phyloP scores from a whole-genome alignment of 2,797 vertebrate species.

The Eulemur albifrons region DNA sequence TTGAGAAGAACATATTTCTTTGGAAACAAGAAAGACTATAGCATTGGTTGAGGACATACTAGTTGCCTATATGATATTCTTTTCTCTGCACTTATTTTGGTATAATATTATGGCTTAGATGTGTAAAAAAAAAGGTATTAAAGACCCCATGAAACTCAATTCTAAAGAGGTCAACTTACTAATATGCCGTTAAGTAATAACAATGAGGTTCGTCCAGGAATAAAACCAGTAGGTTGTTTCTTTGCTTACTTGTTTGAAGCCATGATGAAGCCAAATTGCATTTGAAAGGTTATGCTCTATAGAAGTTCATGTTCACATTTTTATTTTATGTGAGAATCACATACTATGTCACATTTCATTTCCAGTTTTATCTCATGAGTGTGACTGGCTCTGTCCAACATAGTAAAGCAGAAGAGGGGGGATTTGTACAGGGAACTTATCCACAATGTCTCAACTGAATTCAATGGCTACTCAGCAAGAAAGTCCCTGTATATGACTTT shows the following conservation, averaged over 20 bases:
- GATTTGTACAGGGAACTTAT: background rate
- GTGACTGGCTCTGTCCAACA: background rate
- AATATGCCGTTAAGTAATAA: background rate
- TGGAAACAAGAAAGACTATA: background rate
- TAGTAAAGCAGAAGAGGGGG: background rate
- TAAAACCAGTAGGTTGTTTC: background rate
- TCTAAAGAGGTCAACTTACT: background rate
- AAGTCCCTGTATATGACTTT: background rate
- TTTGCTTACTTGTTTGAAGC: background rate
- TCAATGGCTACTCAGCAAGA: background rate
- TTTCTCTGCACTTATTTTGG: background rate
- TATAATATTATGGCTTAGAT: background rate
- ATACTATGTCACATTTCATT: background rate
- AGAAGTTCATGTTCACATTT: background rate
- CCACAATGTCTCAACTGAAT: constrained; percentile 19
- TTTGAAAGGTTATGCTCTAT: background rate
- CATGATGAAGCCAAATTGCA: background rate
- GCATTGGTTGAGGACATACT: background rate
- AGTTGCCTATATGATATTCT: background rate
- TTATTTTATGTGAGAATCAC: background rate
- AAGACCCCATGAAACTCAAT: background rate
- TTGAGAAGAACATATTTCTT: background rate
- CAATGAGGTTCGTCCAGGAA: background rate
- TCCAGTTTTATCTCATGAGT: background rate
- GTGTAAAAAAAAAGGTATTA: constrained; percentile 25